These are phyloP conservation scores for Pagetopsis macropterus DNA, from an alignment of 2,797 vertebrate species.

Conservation along the genomic window DNA sequence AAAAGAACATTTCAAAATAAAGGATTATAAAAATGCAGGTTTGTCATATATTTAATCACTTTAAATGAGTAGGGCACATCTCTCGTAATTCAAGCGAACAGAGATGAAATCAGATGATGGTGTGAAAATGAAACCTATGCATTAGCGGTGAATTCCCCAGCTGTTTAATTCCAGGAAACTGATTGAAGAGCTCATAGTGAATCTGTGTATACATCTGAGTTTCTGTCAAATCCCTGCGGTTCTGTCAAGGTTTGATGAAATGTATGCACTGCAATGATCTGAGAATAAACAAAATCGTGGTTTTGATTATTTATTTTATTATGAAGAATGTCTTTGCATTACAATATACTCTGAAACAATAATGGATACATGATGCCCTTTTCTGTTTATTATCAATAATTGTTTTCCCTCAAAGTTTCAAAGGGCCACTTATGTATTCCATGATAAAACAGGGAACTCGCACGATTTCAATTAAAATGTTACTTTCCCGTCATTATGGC, in stretches of 20 bases:
- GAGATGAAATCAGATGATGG: constrained; percentile 72
- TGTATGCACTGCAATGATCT: background rate
- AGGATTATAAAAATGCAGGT: background rate
- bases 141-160: constrained; percentile 82
- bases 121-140: constrained; percentile 84
- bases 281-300: constrained; percentile 13
- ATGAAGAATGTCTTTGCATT: constrained; percentile 74
- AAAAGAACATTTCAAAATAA: too few relatives aligned
- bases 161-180: constrained; percentile 85
- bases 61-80: background rate
- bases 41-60: background rate
- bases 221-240: constrained; percentile 69
- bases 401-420: constrained; percentile 49
- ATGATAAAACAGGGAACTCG: constrained; percentile 53
- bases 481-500: constrained; percentile 41
- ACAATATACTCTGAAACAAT: constrained; percentile 74
- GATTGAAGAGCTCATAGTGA: constrained; percentile 55
- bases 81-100: constrained; percentile 49
- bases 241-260: constrained; percentile 7
- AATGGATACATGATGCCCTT: constrained; percentile 58
- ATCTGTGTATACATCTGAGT: constrained; percentile 52
- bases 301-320: constrained; percentile 73
- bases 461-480: constrained; percentile 46
- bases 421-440: constrained; percentile 46
- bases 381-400: constrained; percentile 52